Conservation (phyloP, 2,797 vertebrate genomes). For the Galago senegalensis region DNA sequence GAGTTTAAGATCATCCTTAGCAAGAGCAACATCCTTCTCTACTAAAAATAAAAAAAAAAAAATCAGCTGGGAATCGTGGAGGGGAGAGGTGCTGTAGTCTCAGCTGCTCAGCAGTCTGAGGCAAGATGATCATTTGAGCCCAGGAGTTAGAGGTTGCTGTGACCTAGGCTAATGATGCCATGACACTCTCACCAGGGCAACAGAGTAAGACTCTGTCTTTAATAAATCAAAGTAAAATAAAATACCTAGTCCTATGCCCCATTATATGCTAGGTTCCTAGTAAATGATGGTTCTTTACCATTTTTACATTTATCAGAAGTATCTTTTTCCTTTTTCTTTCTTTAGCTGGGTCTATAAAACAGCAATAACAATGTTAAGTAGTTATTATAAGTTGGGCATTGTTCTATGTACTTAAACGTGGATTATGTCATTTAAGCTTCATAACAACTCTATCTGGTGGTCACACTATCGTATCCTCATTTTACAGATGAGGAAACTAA, state of each 20-base stretch:
- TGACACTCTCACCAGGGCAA: no score
- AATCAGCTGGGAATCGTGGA: no score
- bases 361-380: not conserved
- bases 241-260: not conserved
- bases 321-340: not conserved
- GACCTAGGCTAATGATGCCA: no score
- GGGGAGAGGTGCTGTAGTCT: no score
- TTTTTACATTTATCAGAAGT: not conserved
- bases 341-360: not conserved
- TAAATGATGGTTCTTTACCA: slow-evolving; percentile 17
- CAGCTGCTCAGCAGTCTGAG: no score
- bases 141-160: no score
- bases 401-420: not conserved
- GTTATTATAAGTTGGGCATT: not conserved
- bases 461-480: not conserved
- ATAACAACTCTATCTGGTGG: not conserved
- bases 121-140: no score
- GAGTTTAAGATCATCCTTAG: no score
- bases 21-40: no score
- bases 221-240: not conserved
- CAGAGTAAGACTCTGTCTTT: no score
- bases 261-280: not conserved
- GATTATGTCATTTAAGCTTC: slow-evolving; percentile 39
- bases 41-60: no score
- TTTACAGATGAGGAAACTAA: slow-evolving; percentile 32